phyloP scores from a whole-genome alignment of 1,140 invertebrate genomes.

The Marisa cornuarietis region DNA sequence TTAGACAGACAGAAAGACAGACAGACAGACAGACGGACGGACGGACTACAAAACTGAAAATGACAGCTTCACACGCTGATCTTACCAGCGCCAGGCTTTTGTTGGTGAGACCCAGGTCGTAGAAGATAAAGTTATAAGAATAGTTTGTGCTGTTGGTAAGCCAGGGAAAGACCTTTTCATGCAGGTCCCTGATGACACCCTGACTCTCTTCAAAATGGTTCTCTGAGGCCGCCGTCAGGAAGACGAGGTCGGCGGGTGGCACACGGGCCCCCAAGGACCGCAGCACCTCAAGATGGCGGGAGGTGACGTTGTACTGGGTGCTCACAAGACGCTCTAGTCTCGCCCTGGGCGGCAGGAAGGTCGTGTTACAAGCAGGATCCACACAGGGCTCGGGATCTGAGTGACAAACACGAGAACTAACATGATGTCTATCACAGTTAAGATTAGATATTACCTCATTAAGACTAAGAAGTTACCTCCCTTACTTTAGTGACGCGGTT shows the following conservation, averaged over 20 bases:
- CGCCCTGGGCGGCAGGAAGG: neutral
- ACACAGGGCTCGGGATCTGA: neutral
- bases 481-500: neutral
- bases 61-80: no score
- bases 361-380: neutral
- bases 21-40: no score
- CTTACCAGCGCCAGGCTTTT: neutral
- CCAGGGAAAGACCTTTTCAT: conserved; percentile 16
- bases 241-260: conserved; percentile 8
- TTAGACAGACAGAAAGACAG: no score
- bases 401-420: neutral
- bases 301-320: neutral
- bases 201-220: conserved; percentile 20
- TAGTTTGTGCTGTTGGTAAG: neutral
- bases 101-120: neutral
- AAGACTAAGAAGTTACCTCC: neutral
- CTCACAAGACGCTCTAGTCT: neutral
- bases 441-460: neutral
- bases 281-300: neutral
- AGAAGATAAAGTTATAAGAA: conserved; percentile 6
- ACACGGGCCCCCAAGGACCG: neutral
- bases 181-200: conserved; percentile 20
- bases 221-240: conserved; percentile 19
- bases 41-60: no score
- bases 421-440: neutral